Evolutionary conservation across 2,113 vertebrate species (phyloP).

Genomic region (Carassius gibelio): DNA sequence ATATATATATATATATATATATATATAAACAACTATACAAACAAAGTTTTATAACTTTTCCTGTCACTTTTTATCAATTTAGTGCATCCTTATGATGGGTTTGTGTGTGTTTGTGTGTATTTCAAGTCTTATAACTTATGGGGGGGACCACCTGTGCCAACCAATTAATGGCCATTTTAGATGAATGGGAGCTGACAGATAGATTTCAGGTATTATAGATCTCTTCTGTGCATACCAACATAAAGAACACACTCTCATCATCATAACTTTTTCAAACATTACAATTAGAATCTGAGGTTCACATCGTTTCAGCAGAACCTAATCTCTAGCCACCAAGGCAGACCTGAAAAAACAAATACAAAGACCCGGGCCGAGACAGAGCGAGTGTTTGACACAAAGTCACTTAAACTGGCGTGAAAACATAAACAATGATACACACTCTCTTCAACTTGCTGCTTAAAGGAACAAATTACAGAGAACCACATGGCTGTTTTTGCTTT

Average conservation of each 20-base stretch:
- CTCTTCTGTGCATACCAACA: neutral
- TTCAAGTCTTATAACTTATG: neutral
- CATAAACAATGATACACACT: neutral
- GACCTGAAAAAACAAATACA: slow-evolving; percentile 71
- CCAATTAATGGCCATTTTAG: neutral
- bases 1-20: no score
- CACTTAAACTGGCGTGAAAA: slow-evolving; percentile 5
- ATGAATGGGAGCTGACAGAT: neutral
- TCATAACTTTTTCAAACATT: neutral
- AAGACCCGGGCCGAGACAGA: slow-evolving; percentile 44
- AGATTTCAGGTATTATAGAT: neutral
- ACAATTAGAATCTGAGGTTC: neutral
- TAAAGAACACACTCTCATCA: neutral
- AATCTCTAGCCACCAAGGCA: slow-evolving; percentile 45
- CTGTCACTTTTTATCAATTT: no score
- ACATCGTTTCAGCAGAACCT: neutral
- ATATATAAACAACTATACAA: no score
- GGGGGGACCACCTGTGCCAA: neutral
- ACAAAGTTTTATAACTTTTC: no score
- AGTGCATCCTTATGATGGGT: no score
- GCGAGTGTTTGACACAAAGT: slow-evolving; percentile 72
- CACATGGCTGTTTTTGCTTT: slow-evolving; percentile 65
- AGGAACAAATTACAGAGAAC: slow-evolving; percentile 70
- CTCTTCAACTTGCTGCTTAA: slow-evolving; percentile 62
- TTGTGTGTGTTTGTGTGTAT: neutral